phyloP scores from a whole-genome alignment of 1,140 invertebrate species.

The Pseudomyrmex pallidus region DNA sequence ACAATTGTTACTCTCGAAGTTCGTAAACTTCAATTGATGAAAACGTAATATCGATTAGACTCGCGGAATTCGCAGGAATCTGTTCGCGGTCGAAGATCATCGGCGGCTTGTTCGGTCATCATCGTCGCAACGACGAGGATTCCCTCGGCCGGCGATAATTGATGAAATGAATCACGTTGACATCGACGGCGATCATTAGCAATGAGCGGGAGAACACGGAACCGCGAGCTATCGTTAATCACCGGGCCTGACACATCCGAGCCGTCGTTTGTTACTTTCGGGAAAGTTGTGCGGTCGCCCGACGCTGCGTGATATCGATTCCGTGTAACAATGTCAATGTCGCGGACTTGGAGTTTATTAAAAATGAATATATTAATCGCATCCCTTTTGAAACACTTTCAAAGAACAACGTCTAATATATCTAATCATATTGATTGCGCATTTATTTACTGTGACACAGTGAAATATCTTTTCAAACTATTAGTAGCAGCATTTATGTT shows the following conservation, averaged over 20 bases:
- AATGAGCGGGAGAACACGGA: constrained; percentile 55
- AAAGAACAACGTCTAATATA: no score
- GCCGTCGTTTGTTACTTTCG: constrained; percentile 58
- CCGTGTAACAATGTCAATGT: constrained; percentile 9
- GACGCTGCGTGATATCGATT: constrained; percentile 44
- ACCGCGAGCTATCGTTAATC: constrained; percentile 59
- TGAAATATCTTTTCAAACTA: no score
- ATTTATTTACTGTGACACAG: no score
- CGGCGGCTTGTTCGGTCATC: constrained; percentile 35
- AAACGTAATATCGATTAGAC: background rate
- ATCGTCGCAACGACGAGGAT: constrained; percentile 28
- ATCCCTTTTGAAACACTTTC: background rate
- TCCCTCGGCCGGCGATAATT: constrained; percentile 32
- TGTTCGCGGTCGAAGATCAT: constrained; percentile 34
- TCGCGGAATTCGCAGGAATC: constrained; percentile 4
- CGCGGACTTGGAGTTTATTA: constrained; percentile 43
- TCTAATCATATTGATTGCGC: no score
- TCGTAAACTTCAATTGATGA: background rate
- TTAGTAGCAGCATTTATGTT: background rate
- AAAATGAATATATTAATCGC: constrained; percentile 35
- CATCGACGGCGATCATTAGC: constrained; percentile 58
- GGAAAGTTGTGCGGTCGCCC: constrained; percentile 47
- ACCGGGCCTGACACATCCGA: constrained; percentile 51
- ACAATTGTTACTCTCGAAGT: no score
- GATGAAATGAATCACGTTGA: constrained; percentile 62